Base-by-base conservation (phyloP, 2,113 vertebrate species). In the Taurulus bubalis region DNA sequence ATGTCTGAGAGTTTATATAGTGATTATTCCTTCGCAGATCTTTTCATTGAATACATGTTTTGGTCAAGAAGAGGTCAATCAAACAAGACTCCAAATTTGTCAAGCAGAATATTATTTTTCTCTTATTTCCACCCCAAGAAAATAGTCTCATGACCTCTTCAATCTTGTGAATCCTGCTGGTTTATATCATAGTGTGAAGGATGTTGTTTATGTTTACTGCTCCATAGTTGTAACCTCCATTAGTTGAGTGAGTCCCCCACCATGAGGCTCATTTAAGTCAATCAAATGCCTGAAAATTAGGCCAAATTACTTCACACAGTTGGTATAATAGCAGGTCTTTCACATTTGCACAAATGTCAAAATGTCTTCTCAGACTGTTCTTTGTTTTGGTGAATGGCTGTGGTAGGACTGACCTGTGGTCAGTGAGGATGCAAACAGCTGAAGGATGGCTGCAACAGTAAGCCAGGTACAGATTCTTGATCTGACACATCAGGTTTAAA, bases 381-480 rank as follows among this genome's bases (percentile, higher is more conserved):
- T 56, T 32, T 71, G 60, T 8, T 8, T 8, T 8, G 56, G 10
- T 63, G 24, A 26, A 59, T 1, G 34, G 12, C 12, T 28, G 34
- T 53, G 26, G 14, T 47, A 1, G 8, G 58, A 59, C 92, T 95
- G 91, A 98, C 98, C 97, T 98, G 95, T 97, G 97, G 28, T 99
- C 96, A 0, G 98, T 99, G 88, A 99, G 96, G 85, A 99, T 97
- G 10, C 90, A 95, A 76, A 99, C 98, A 3, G 98, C 98, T 0
- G 96, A 96, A 0, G 98, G 98, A 81, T 99, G 98, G 84, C 97
- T 99, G 65, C 96, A 96, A 53, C 98, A 99, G 91, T 99, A 99
- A 0, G 96, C 93, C 88, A 98, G 91, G 90, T 99, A 99, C 83
- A 99, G 92, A 7, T 90, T 95, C 82, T 95, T 95, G 95, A 99